phyloP scores from a whole-genome alignment of 2,113 vertebrate genomes.

The Cephalopterus ornatus region DNA sequence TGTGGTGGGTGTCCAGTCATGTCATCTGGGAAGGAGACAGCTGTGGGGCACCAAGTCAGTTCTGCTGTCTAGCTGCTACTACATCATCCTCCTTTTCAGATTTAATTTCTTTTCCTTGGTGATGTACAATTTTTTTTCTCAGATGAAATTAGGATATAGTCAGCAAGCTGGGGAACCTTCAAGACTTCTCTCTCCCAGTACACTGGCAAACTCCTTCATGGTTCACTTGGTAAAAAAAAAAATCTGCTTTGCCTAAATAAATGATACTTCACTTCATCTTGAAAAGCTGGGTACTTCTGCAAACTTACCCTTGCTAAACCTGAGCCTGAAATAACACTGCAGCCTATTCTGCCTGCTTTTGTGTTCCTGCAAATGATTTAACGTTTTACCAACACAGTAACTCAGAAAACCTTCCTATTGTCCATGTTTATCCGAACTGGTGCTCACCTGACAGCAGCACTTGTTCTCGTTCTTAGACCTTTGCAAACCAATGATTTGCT shows the following conservation, averaged over 20 bases:
- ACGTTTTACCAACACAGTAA: not conserved
- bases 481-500: not conserved
- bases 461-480: not conserved
- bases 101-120: not conserved
- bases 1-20: accelerated
- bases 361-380: not conserved
- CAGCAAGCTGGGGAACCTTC: not conserved
- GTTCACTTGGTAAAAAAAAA: not conserved
- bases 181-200: not conserved
- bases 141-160: not conserved
- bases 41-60: accelerated
- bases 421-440: not conserved
- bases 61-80: not conserved
- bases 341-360: not conserved
- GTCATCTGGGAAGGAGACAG: not conserved
- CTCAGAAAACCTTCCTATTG: not conserved
- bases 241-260: not conserved
- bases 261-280: not conserved
- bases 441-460: not conserved
- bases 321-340: not conserved
- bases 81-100: not conserved
- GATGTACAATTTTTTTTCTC: not conserved
- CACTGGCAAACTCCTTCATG: not conserved
- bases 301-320: not conserved
- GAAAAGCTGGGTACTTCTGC: not conserved